Conservation (phyloP, 2,797 vertebrate species). For the Poecilia wingei region DNA sequence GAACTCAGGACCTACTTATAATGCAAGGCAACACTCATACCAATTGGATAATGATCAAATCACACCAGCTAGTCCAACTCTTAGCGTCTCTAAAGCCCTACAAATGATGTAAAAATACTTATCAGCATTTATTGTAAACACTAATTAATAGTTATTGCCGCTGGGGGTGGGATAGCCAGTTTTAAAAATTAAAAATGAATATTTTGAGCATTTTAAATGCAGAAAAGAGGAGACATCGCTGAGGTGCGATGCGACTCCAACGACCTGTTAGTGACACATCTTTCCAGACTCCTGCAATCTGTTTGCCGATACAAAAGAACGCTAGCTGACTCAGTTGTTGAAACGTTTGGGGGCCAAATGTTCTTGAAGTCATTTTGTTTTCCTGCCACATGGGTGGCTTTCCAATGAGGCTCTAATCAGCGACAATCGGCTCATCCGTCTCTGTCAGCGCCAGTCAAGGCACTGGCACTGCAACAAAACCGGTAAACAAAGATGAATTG, state of each 20-base stretch:
- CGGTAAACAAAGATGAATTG: slow-evolving; percentile 18
- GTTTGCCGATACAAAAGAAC: slow-evolving; percentile 50
- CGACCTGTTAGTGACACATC: slow-evolving; percentile 69
- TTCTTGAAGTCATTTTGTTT: slow-evolving; percentile 23
- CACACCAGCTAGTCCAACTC: not conserved
- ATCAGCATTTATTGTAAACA: not conserved
- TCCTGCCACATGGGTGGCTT: slow-evolving; percentile 35
- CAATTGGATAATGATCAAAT: not conserved
- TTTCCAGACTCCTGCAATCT: slow-evolving; percentile 67
- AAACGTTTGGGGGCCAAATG: slow-evolving; percentile 17
- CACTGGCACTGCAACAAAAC: slow-evolving; percentile 37
- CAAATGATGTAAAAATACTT: not conserved
- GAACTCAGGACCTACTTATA: too few species aligned
- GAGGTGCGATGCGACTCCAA: slow-evolving; percentile 78
- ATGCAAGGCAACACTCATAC: not conserved
- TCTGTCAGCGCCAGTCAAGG: slow-evolving; percentile 13
- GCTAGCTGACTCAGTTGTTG: slow-evolving; percentile 17
- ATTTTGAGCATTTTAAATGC: slow-evolving; percentile 69
- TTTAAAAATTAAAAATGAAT: slow-evolving; percentile 25
- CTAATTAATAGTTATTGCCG: not conserved
- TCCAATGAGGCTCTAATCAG: slow-evolving; percentile 40
- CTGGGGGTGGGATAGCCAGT: too few species aligned
- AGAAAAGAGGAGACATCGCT: slow-evolving; percentile 62
- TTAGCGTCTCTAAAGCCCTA: not conserved
- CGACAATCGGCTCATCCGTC: slow-evolving; percentile 35